Base-by-base conservation (phyloP, 2,888 invertebrate genomes). In the Cantharis rufa region DNA sequence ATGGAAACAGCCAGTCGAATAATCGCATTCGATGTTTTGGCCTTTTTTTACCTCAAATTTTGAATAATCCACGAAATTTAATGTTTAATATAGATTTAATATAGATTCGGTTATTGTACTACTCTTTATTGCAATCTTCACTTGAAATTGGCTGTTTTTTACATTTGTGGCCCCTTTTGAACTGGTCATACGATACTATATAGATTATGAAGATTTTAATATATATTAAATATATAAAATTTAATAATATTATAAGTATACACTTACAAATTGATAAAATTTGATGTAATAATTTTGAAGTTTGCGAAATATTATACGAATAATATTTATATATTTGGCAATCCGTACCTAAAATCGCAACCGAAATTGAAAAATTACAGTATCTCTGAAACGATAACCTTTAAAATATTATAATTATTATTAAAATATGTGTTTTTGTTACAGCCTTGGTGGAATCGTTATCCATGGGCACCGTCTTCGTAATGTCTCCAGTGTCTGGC, bases 401-500 rank as follows among this genome's bases (percentile, higher is more conserved):
- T n/a, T 7, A 48, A 48, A n/a, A n/a, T n/a, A 13, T 48, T 7
- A n/a, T n/a, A n/a, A n/a, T n/a, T 28, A 28, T 28, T 28, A 28
- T 28, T 28, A 28, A 13, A 5, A 48, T 2, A 28, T 70, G 11
- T 69, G 81, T 79, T 82, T 86, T 84, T 85, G 81, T 93, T 94
- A 80, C 92, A 97, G 98, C 97, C 81, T 90, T 97, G 85, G 96
- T 97, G 79, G 97, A 97, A 9, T 94, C 96, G 1, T 89, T 97
- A 82, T 92, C 95, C 18, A 95, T 97, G 87, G 96, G 97, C 62
- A 94, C 95, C 69, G 96, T 96, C 72, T 98, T 98, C 88, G 91
- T 97, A 80, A 89, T 97, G 81, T 97, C 97, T 3, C 95, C 96
- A 13, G 89, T 98, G 48, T 94, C 97, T 21, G 97, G 97, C 68